phyloP scores from a whole-genome alignment of 1,140 invertebrate species.

The Bombus impatiens region DNA sequence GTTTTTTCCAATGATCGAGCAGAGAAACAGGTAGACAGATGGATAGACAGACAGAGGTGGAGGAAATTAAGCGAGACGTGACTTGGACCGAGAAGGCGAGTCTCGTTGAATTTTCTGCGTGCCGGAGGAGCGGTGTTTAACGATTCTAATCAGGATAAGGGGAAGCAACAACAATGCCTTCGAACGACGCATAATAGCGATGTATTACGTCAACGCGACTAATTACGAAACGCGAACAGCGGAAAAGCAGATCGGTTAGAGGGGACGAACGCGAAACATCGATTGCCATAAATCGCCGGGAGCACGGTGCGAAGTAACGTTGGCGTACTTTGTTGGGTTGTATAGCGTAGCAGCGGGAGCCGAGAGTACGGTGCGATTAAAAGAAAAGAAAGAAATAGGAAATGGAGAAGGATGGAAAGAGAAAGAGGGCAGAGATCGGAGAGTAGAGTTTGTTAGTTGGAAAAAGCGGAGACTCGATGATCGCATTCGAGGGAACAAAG shows the following conservation, averaged over 20 bases:
- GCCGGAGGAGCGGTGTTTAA: constrained; percentile 12
- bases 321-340: background rate
- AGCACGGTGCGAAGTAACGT: no score
- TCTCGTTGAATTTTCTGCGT: constrained; percentile 7
- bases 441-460: background rate
- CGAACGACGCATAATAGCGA: background rate
- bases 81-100: no score
- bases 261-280: background rate
- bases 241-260: background rate
- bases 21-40: background rate
- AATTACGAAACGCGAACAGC: background rate
- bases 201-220: background rate
- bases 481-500: constrained; percentile 1
- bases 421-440: no score
- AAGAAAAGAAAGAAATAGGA: background rate
- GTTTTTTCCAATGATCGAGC: background rate
- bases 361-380: background rate
- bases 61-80: background rate
- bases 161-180: constrained; percentile 23
- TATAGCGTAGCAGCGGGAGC: background rate
- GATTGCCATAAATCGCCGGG: background rate
- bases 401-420: background rate
- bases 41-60: no score
- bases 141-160: constrained; percentile 23
- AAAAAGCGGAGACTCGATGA: background rate